These are phyloP conservation scores for Ailurus styani DNA, from an alignment of 2,113 vertebrate genomes.

Conservation along the genomic window DNA sequence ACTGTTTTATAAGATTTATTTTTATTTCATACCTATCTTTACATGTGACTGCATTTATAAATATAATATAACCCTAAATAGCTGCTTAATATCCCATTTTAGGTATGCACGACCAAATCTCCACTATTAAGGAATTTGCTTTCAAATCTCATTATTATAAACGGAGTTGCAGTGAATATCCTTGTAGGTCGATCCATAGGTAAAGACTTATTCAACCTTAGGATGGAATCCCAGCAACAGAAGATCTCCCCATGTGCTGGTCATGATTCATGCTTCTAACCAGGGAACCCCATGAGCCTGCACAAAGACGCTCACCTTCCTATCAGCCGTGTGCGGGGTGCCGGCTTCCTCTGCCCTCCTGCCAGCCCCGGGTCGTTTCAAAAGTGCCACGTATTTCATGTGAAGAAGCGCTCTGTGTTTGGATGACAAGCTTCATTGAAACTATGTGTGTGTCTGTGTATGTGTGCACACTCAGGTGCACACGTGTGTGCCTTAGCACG, in stretches of 20 bases:
- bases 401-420: neutral
- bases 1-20: neutral
- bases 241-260: neutral
- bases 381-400: rapidly evolving
- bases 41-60: neutral
- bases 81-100: neutral
- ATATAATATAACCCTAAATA: neutral
- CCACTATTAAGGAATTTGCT: neutral
- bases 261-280: neutral
- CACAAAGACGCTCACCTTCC: rapidly evolving
- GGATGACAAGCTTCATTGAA: neutral
- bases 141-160: neutral
- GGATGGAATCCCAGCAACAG: neutral
- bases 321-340: rapidly evolving
- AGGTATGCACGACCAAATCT: neutral
- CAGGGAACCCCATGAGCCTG: neutral
- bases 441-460: rapidly evolving
- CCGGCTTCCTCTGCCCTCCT: neutral
- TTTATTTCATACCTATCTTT: neutral
- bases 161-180: neutral
- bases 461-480: no score
- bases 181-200: neutral
- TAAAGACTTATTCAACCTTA: neutral
- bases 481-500: neutral
- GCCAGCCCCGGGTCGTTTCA: rapidly evolving